These are phyloP conservation scores for Amphimedon queenslandica DNA, from an alignment of 37 sponge, comb jelly and placozoan species.

Conservation along the genomic window DNA sequence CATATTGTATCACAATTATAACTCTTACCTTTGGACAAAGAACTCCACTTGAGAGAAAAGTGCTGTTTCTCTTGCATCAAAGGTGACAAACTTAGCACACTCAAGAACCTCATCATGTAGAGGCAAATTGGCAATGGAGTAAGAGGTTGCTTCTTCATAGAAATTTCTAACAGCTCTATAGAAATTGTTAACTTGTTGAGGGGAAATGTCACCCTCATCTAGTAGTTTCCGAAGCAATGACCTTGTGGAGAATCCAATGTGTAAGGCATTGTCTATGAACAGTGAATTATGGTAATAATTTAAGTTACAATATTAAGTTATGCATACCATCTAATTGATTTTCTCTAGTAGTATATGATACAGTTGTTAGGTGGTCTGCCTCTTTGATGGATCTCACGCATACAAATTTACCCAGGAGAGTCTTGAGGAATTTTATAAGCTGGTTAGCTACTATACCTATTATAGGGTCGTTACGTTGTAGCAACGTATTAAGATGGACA, in stretches of 20 bases:
- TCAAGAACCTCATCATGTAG: slow-evolving; percentile 37
- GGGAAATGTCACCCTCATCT: slow-evolving; percentile 23
- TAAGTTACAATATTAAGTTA: not conserved
- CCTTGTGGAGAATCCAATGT: slow-evolving; percentile 29
- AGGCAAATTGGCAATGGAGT: slow-evolving; percentile 27
- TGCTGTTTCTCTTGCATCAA: slow-evolving; percentile 14
- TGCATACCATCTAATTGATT: slow-evolving; percentile 23
- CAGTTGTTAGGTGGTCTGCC: slow-evolving; percentile 6
- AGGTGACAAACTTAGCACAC: slow-evolving; percentile 44
- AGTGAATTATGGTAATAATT: not conserved
- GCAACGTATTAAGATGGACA: slow-evolving; percentile 18
- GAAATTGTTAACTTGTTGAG: slow-evolving; percentile 16
- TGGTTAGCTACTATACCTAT: slow-evolving; percentile 21
- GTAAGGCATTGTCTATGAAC: not conserved
- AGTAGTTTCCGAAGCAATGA: slow-evolving; percentile 5
- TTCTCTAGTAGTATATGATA: not conserved
- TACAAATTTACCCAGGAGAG: slow-evolving; percentile 35
- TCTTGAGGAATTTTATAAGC: slow-evolving; percentile 22
- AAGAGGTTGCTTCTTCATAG: slow-evolving; percentile 17
- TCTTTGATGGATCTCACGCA: slow-evolving; percentile 9
- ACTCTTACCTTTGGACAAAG: slow-evolving; percentile 11
- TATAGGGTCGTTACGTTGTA: slow-evolving; percentile 40
- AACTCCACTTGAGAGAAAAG: slow-evolving; percentile 27
- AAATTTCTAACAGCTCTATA: slow-evolving; percentile 35
- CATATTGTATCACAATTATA: not conserved